Evolutionary conservation across 2,113 vertebrate genomes (phyloP).

Genomic region (Saguinus midas): DNA sequence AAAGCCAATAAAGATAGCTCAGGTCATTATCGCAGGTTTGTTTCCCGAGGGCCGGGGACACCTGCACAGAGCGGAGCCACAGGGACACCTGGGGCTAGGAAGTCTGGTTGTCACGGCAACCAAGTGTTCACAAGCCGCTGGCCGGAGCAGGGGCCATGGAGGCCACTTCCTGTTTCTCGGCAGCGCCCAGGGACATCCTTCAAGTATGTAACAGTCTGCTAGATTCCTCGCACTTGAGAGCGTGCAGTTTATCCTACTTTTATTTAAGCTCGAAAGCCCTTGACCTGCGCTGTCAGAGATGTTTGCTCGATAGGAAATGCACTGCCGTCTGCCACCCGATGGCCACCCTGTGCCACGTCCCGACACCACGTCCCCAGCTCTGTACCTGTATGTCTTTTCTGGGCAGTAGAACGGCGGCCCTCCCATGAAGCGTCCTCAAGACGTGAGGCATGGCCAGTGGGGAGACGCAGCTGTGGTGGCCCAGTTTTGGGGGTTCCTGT

Average conservation of each 20-base stretch:
- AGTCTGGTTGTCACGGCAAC: constrained; percentile 47
- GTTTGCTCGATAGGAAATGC: not conserved
- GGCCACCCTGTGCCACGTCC: no score
- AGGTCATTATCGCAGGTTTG: constrained; percentile 48
- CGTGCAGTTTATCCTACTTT: not conserved
- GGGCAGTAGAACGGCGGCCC: not conserved
- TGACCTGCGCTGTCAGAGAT: not conserved
- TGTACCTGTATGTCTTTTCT: no score
- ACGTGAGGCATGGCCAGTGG: not conserved
- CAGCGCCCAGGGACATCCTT: not conserved
- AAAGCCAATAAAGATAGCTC: constrained; percentile 51
- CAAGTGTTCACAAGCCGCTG: not conserved
- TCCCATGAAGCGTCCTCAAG: not conserved
- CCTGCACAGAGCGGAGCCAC: constrained; percentile 60
- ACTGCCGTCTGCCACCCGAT: not conserved
- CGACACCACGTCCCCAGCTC: no score
- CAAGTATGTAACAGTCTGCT: not conserved
- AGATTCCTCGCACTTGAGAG: not conserved
- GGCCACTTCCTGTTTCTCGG: constrained; percentile 54
- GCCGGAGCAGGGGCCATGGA: constrained; percentile 29
- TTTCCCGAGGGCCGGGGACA: constrained; percentile 27
- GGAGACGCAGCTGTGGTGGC: no score
- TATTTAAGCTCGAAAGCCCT: not conserved
- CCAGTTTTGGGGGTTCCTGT: not conserved
- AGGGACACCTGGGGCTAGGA: constrained; percentile 67